Base-by-base conservation (phyloP, 53 echinoderm and acorn worm genomes). In the Apostichopus leukothele region DNA sequence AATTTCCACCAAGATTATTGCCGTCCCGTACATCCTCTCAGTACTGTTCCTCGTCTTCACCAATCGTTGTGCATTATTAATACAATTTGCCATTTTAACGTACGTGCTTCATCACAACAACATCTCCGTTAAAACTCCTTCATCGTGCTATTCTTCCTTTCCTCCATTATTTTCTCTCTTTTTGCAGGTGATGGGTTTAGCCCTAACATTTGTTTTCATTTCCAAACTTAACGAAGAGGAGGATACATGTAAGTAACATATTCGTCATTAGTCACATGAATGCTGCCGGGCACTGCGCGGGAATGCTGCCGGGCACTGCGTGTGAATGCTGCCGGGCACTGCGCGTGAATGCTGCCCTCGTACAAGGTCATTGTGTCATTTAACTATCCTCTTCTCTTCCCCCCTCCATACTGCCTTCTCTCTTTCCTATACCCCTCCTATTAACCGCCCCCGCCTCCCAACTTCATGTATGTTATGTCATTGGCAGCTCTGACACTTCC, bases 161-260 rank as follows among this genome's bases (percentile, higher is more conserved):
- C 77, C 5, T 16, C 13, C 77, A 6, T 26, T 26, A 26, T 18
- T 81, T 50, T 26, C 9, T 60, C 60, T 51, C 67, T 85, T 25
- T 67, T 67, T 85, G 26, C 85, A 85, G 85, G 85, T 85, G 85
- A 85, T 85, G 66, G 85, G 85, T 5, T 50, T 85, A 85, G 85
- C 85, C 18, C 85, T 85, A 85, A 85, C 85, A 67, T 67, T 66
- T 67, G 50, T 85, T 50, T 85, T 85, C 85, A 60, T 85, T 85
- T 85, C 85, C 16, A 85, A 85, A 67, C 85, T 85, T 67, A 85
- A 85, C 68, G 85, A 85, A 50, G 85, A 85, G 50, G 85, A 85
- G 11, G 85, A 85, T 39, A 85, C 85, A 50, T 85, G 85, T 85
- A 16, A 85, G 85, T 85, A 68, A 3, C 7, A 16, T 19, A 21